phyloP scores from a whole-genome alignment of 2,888 invertebrate genomes.

The Acholoe squamosa region DNA sequence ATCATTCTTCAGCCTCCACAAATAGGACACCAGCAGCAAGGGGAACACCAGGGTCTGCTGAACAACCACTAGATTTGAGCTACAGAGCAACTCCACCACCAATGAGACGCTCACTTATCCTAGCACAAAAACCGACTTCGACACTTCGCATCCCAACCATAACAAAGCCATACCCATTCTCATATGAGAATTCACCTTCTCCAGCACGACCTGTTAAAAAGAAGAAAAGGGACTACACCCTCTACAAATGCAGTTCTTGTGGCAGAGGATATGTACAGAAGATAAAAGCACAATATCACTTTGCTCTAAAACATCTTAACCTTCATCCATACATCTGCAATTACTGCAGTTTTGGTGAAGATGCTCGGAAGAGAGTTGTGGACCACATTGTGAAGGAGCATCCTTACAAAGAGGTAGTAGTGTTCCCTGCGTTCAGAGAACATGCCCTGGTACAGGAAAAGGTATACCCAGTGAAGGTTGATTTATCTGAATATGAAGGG shows the following conservation, averaged over 20 bases:
- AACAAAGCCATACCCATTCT: neutral
- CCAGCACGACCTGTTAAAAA: neutral
- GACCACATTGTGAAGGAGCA: slow-evolving; percentile 66
- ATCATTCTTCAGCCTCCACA: neutral
- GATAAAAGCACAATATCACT: slow-evolving; percentile 56
- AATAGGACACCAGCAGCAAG: neutral
- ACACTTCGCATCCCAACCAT: slow-evolving; percentile 26
- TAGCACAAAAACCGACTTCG: neutral
- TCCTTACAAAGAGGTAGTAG: slow-evolving; percentile 63
- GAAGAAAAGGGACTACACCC: slow-evolving; percentile 26
- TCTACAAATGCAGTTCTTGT: slow-evolving; percentile 55
- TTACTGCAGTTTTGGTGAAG: slow-evolving; percentile 56
- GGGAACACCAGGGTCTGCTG: neutral
- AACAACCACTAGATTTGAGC: slow-evolving; percentile 43
- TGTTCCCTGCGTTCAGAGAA: slow-evolving; percentile 63
- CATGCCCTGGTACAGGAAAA: slow-evolving; percentile 49
- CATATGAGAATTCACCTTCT: neutral
- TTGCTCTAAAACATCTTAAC: slow-evolving; percentile 46
- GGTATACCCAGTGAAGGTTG: slow-evolving; percentile 47
- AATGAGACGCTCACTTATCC: neutral
- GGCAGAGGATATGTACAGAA: slow-evolving; percentile 52
- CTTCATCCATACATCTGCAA: slow-evolving; percentile 59
- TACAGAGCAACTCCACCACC: slow-evolving; percentile 1
- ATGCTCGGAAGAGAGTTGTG: slow-evolving; percentile 42
- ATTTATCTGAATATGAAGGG: slow-evolving; percentile 54